Evolutionary conservation across 2,797 vertebrate species (phyloP), one percentile per base, ranked within the genome.

Genomic region (Parauchenoglanis punctatus): DNA sequence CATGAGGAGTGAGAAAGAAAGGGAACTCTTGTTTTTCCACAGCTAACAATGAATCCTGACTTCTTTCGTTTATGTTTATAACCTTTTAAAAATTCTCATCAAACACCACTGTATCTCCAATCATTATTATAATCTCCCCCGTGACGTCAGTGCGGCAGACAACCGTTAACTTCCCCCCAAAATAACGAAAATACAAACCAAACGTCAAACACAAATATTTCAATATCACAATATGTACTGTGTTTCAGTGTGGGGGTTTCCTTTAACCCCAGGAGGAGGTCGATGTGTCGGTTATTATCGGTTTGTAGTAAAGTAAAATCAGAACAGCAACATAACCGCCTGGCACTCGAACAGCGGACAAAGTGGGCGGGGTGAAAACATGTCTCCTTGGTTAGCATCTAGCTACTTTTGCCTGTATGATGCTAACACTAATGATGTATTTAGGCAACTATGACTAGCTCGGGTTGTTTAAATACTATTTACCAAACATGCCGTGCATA

Each of bases 361-460:
- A 85, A 88, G 91, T 89, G 91, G 91, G 92, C 90, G 88, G 92
- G 91, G 89, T 89, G 87, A 88, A 85, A 88, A 81, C 85, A 89
- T 87, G 88, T 85, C 90, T 88, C 65, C 85, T 31, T 83, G 77
- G 25, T 72, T 80, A 86, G 84, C 87, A 78, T 68, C 59, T 52
- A 85, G 83, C 86, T 65, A 56, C 85, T 68, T 40, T 40, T 44
- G 83, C 65, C 86, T 80, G 63, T 81, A 56, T 88, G 18, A 87
- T 65, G 56, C 83, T 84, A 87, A 90, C 82, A 85, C 86, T 85
- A 87, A 80, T 83, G 44, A 80, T 77, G 31, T 15, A 72, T 86
- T 68, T 67, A 73, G 10, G 31, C 46, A 20, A 61, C 3, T 15
- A 35, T 4, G 18, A 11, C 13, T n/a, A 46, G 40, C 54, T 68